Evolutionary conservation across 2,797 vertebrate species (phyloP), one percentile per base, ranked within the genome.

Genomic region (Gastrophryne carolinensis): DNA sequence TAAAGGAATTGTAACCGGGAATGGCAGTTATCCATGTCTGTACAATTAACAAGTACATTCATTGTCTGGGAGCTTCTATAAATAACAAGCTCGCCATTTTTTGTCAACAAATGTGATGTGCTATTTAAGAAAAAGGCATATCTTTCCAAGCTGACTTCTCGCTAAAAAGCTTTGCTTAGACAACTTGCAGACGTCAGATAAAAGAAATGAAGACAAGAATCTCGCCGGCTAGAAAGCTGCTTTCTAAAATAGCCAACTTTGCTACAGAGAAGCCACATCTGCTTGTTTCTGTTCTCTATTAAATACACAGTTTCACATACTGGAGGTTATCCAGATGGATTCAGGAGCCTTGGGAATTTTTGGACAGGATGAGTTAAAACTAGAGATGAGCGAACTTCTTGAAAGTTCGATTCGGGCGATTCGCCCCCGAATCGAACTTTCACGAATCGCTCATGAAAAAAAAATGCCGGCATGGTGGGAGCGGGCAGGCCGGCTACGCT

Each of bases 21-120:
- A 73, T 83, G 82, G 81, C 81, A 84, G 71, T 73, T 81, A 80
- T 80, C 86, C 82, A 11, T 71, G 65, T 75, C 84, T 84, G 81
- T 79, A 84, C 84, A 83, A 83, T 83, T 80, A 86, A 86, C 79
- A 85, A 78, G 37, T 78, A 80, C 71, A 56, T 61, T 78, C 73
- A 82, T 72, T 82, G 79, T 84, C 83, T 79, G 72, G 58, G 72
- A 66, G 86, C 79, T 84, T 87, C 84, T 85, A 82, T 84, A 86
- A 87, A 90, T 88, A 85, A 86, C 68, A 86, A 81, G 79, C 71
- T 67, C 67, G 82, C 82, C 82, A 84, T 79, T 83, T 83, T 53
- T 80, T 81, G 64, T 79, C 79, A 87, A 86, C 58, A 27, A 85
- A 44, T 57, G 50, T 32, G 19, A 65, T 73, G 17, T 65, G 35